Conservation (phyloP, 2,113 vertebrate species). For the Trogon surrucura region DNA sequence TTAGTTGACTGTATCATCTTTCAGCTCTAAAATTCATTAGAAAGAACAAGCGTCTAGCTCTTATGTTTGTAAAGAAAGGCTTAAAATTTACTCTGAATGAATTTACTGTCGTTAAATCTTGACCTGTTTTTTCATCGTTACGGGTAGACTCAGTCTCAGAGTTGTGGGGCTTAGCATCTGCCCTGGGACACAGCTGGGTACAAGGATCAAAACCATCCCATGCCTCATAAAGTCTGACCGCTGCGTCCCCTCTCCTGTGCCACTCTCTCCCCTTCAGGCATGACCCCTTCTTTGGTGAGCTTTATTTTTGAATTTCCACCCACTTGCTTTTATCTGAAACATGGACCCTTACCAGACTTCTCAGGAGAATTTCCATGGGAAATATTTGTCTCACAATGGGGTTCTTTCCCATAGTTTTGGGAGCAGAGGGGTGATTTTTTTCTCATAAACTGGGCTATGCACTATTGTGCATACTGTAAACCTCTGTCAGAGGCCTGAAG, state of each 20-base stretch:
- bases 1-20: background rate
- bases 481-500: conserved; percentile 53
- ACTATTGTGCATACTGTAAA: conserved; percentile 63
- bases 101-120: background rate
- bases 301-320: background rate
- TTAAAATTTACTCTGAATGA: background rate
- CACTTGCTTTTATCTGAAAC: background rate
- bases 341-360: background rate
- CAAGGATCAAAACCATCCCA: background rate
- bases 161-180: background rate
- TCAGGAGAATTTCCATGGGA: conserved; percentile 54
- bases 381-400: conserved; percentile 26
- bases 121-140: background rate
- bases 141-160: background rate
- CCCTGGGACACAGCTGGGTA: background rate
- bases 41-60: background rate
- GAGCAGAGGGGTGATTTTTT: conserved; percentile 48
- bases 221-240: accelerated
- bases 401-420: conserved; percentile 34
- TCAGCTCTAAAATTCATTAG: background rate
- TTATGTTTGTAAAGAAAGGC: background rate
- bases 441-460: conserved; percentile 55
- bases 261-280: background rate
- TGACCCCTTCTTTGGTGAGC: background rate
- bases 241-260: background rate